Conservation (phyloP, 1,140 invertebrate species). For the Diabrotica virgifera region DNA sequence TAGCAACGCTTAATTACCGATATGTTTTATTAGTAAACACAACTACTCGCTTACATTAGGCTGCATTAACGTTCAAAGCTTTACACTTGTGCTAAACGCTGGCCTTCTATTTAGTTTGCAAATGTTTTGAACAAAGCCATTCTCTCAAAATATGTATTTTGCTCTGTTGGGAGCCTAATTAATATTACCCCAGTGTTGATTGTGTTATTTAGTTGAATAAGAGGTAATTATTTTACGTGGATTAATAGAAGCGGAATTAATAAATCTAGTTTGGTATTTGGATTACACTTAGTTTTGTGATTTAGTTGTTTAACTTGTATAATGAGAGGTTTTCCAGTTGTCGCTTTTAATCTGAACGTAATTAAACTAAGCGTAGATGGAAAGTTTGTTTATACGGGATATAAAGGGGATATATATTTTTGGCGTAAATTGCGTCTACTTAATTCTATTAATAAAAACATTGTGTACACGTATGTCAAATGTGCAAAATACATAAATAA, state of each 20-base stretch:
- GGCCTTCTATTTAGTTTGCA: slow-evolving; percentile 15
- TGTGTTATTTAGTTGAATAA: slow-evolving; percentile 16
- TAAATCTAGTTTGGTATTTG: slow-evolving; percentile 3
- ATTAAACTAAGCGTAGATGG: background rate
- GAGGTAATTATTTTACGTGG: slow-evolving; percentile 9
- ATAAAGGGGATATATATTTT: too few species aligned
- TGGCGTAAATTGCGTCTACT: too few species aligned
- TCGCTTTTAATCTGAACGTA: background rate
- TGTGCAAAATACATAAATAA: too few species aligned
- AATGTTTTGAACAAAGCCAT: slow-evolving; percentile 14
- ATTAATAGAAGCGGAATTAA: background rate
- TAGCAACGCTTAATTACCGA: slow-evolving; percentile 51
- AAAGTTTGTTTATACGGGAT: background rate
- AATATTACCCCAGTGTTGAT: slow-evolving; percentile 19
- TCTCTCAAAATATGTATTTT: slow-evolving; percentile 19
- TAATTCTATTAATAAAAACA: too few species aligned
- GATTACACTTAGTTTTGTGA: slow-evolving; percentile 2
- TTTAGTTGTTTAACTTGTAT: slow-evolving; percentile 3
- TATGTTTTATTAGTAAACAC: slow-evolving; percentile 50
- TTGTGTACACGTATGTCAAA: too few species aligned
- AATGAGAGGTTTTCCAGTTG: slow-evolving; percentile 2
- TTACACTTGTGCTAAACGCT: slow-evolving; percentile 29
- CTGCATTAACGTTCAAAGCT: slow-evolving; percentile 46
- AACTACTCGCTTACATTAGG: slow-evolving; percentile 44
- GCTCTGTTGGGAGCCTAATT: slow-evolving; percentile 14